Percentiles rank a stretch among this genome's conserved stretches.
Evolutionary conservation across 2,888 invertebrate species (phyloP).

Genomic region (Gymnosoma rotundatum): DNA sequence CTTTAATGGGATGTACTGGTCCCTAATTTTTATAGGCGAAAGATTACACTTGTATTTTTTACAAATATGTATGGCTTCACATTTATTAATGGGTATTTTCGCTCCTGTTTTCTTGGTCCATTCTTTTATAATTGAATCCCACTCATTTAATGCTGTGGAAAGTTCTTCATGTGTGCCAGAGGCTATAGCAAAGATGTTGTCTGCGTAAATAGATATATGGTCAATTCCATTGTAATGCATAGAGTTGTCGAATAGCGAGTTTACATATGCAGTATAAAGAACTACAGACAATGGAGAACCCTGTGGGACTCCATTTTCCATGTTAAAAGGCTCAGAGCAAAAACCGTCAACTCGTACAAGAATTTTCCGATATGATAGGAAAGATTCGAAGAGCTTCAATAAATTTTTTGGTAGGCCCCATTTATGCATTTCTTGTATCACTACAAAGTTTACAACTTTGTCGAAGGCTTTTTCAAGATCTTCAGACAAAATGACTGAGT

Average conservation of each 20-base stretch:
- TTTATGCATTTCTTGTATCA: constrained; percentile 9
- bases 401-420: constrained; percentile 26
- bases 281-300: constrained; percentile 23
- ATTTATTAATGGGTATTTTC: constrained; percentile 8
- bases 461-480: too few relatives aligned
- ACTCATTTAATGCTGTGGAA: background rate
- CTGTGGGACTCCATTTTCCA: constrained; percentile 3
- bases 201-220: constrained; percentile 37
- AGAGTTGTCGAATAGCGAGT: constrained; percentile 8
- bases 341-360: constrained; percentile 24
- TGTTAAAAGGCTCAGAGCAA: constrained; percentile 3
- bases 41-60: constrained; percentile 8
- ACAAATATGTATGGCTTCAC: background rate
- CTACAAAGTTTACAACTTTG: too few relatives aligned
- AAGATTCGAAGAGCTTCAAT: constrained; percentile 9
- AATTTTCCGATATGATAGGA: constrained; percentile 33
- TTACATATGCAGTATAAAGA: constrained; percentile 10
- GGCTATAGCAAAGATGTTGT: constrained; percentile 45
- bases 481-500: background rate
- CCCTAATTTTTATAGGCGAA: constrained; percentile 4
- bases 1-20: background rate
- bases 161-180: constrained; percentile 37
- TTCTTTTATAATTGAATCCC: background rate
- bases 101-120: constrained; percentile 1
- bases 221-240: background rate